Base-by-base conservation (phyloP, 2,888 invertebrate genomes). In the Hirtodrosophila confusa region DNA sequence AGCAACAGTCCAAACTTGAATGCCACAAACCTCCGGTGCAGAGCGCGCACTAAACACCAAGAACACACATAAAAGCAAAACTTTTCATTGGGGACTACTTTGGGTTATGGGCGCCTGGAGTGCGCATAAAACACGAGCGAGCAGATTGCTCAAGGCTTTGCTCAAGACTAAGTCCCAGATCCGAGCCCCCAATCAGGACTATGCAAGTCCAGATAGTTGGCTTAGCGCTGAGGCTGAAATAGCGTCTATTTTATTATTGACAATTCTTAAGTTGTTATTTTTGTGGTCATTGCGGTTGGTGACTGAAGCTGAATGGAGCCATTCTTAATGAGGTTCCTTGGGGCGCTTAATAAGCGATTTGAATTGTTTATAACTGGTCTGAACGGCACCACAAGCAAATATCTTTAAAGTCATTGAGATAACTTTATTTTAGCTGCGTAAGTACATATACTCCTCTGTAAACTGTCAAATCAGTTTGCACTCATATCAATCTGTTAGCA, bases 81-180 rank as follows among this genome's bases (percentile, higher is more conserved):
- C 68, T 85, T 85, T 77, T 62, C 84, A 77, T 64, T 66, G 73
- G 84, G 84, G 84, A 87, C 69, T 74, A 87, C 84, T 85, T 87
- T 73, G 60, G 68, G 64, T 78, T 78, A 85, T 85, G 77, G 74
- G 66, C 71, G 84, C 80, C 82, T 75, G 49, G 82, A 86, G 82
- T 75, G 75, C 61, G 68, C 82, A 86, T 86, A 86, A 82, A 82
- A 84, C 72, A 75, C 72, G 75, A 67, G 70, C 75, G 43, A 45
- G 60, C 75, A 73, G 69, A 70, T 86, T 80, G 84, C 84, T 73
- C 62, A 67, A 77, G 75, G 75, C 67, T 51, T 53, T 37, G 48
- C 55, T 17, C 17, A 17, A 17, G 17, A 55, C 51, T 49, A 44
- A 56, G 51, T 49, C n/a, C 31, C 39, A 43, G 39, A 37, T 33